Conservation (phyloP, 2,113 vertebrate genomes). For the Callorhinus ursinus region DNA sequence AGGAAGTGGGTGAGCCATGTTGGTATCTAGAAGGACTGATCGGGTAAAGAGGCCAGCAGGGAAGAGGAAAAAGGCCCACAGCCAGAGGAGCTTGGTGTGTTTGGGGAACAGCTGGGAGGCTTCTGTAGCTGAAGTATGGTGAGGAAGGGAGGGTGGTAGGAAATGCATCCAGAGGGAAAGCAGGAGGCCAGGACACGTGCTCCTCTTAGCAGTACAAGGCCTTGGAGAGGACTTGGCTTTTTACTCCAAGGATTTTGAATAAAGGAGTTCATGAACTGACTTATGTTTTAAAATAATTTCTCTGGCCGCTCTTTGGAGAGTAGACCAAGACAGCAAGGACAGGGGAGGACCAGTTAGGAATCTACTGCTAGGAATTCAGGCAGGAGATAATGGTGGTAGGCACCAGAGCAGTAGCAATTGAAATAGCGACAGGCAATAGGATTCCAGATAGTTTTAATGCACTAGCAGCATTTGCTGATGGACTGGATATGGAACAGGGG, state of each 20-base stretch:
- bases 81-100: neutral
- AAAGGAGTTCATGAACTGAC: neutral
- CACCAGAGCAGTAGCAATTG: neutral
- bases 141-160: neutral
- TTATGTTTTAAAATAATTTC: slow-evolving; percentile 7
- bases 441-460: neutral
- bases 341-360: neutral
- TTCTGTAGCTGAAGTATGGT: neutral
- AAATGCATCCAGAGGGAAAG: neutral
- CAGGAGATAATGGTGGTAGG: neutral
- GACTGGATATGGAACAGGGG: neutral
- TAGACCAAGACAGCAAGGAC: neutral
- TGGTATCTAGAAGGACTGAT: neutral
- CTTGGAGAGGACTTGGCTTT: neutral
- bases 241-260: neutral
- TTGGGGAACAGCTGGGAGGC: neutral
- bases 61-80: neutral
- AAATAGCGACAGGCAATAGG: neutral
- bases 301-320: neutral
- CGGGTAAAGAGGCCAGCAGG: neutral
- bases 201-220: neutral
- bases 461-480: neutral
- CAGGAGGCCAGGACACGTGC: neutral
- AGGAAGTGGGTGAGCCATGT: neutral
- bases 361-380: neutral